Base-by-base conservation (phyloP, 2,797 vertebrate genomes). In the Microctenopoma stevenorrisi region DNA sequence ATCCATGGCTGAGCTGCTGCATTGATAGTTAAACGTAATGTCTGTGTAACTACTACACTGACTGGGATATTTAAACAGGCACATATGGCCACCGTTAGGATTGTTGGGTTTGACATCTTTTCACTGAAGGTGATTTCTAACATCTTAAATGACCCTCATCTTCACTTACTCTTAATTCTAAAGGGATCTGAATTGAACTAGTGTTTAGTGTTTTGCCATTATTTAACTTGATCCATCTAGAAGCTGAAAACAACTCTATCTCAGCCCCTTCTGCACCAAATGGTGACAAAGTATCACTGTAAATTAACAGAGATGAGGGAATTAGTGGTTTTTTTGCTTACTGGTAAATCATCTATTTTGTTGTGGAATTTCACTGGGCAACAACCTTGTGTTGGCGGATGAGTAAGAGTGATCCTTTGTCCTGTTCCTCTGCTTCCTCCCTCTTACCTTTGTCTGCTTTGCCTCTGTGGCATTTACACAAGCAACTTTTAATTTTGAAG, bases 381-480 rank as follows among this genome's bases (percentile, higher is more conserved):
- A 74, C 76, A 72, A 66, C 75, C 68, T 74, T 49, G 57, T 68
- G 58, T 47, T 61, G 44, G 52, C 52, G 57, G 44, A 60, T 15
- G 52, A 46, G 33, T 14, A 33, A 47, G 61, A 71, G 51, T n/a
- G 47, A 65, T 56, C 56, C 16, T 74, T 56, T 52, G 68, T 75
- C 4, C 8, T 47, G 58, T 30, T 26, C 13, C 28, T 72, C 37
- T 35, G 1, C 69, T 61, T 64, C 47, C 56, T 72, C 55, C 40
- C n/a, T 76, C 54, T 64, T 65, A 56, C 7, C 61, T 46, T 55
- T 64, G 61, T 69, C 48, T 71, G 60, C 58, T 65, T 61, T 67
- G 79, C 83, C 80, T 91, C 74, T 18, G 57, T 93, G 89, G 89
- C 87, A 93, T 92, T 93, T 89, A 88, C 86, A 83, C 76, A 82